phyloP scores from a whole-genome alignment of 2,888 invertebrate species.

The Homarus gammarus region DNA sequence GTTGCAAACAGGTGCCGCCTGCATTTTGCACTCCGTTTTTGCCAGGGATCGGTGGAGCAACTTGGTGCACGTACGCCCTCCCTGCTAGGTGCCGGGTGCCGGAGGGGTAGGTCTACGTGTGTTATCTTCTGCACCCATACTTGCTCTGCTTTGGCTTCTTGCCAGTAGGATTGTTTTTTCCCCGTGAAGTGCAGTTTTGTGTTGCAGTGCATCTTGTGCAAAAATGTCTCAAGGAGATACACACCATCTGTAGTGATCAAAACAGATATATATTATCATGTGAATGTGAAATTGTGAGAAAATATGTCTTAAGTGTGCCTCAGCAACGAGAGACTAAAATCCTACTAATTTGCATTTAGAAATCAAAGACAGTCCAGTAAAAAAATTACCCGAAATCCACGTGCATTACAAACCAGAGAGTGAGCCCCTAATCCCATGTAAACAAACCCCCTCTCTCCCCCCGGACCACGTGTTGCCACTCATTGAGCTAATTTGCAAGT shows the following conservation, averaged over 20 bases:
- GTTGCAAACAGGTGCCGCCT: conserved; percentile 73
- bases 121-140: conserved; percentile 31
- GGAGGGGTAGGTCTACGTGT: conserved; percentile 67
- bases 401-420: conserved; percentile 38
- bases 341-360: conserved; percentile 19
- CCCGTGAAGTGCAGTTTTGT: conserved; percentile 62
- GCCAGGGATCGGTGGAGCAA: conserved; percentile 64
- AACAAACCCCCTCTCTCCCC: conserved; percentile 51
- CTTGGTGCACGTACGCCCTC: conserved; percentile 67
- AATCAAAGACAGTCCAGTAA: conserved; percentile 27
- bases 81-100: conserved; percentile 67
- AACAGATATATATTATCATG: neutral
- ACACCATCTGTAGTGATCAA: conserved; percentile 22
- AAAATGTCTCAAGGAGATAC: conserved; percentile 1
- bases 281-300: neutral
- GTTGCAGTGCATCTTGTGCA: conserved; percentile 36
- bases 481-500: conserved; percentile 74
- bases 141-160: conserved; percentile 48
- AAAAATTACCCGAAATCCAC: conserved; percentile 43
- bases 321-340: neutral
- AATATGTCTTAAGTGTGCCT: conserved; percentile 26
- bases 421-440: conserved; percentile 68
- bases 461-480: conserved; percentile 71
- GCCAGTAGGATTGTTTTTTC: conserved; percentile 43
- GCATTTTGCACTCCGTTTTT: conserved; percentile 74